These are phyloP conservation scores for Chaenogobius annularis DNA, from an alignment of 2,113 vertebrate genomes.

Conservation along the genomic window DNA sequence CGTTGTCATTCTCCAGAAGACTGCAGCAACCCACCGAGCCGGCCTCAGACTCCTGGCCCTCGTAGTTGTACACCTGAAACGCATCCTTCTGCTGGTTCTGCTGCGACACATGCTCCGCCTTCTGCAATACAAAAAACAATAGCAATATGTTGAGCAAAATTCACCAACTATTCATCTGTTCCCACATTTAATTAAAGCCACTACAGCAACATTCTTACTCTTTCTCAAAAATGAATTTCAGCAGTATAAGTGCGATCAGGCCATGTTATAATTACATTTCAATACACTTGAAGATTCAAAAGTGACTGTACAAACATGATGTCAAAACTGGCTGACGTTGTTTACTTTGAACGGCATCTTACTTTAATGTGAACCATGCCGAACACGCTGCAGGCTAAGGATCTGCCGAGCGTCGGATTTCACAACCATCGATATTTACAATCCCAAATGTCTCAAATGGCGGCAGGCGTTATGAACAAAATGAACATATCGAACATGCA, in stretches of 20 bases:
- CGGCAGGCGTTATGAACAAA: too few species aligned
- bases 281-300: not conserved
- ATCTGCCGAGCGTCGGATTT: not conserved
- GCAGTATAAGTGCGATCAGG: not conserved
- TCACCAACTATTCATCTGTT: too few species aligned
- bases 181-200: not conserved
- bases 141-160: not conserved
- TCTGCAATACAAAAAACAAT: slow-evolving; percentile 75
- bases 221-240: not conserved
- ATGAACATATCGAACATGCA: too few species aligned
- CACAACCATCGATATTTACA: not conserved
- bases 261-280: not conserved
- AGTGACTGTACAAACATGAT: not conserved
- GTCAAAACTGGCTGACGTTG: not conserved
- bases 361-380: not conserved
- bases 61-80: slow-evolving; percentile 81
- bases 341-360: not conserved
- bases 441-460: too few species aligned
- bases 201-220: not conserved
- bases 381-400: not conserved
- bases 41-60: slow-evolving; percentile 80
- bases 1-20: slow-evolving; percentile 82
- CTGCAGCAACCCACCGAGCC: slow-evolving; percentile 91
- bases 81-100: slow-evolving; percentile 65
- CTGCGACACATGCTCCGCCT: slow-evolving; percentile 75